Evolutionary conservation across 2,797 vertebrate genomes (phyloP).

Genomic region (Potorous gilbertii): DNA sequence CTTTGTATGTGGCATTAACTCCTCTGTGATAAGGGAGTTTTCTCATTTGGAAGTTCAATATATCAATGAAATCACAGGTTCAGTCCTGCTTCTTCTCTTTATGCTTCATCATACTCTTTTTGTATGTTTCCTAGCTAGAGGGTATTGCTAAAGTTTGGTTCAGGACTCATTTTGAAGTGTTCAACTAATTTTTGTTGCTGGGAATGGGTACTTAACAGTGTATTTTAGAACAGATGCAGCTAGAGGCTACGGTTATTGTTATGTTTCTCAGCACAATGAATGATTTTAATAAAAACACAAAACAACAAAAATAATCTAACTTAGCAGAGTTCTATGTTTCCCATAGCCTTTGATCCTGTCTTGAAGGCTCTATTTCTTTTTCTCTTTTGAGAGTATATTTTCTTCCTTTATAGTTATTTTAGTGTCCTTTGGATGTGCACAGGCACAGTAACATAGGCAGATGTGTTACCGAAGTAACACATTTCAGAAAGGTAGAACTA

Average conservation of each 20-base stretch:
- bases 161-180: background rate
- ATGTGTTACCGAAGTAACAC: background rate
- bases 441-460: background rate
- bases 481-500: slow-evolving; percentile 15
- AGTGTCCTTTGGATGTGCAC: background rate
- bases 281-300: background rate
- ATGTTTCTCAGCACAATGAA: background rate
- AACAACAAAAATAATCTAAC: background rate
- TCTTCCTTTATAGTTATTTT: background rate
- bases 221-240: background rate
- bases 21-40: background rate
- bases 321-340: background rate
- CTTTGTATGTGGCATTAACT: background rate
- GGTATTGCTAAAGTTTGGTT: background rate
- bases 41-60: background rate
- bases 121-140: background rate
- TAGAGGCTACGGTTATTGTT: background rate
- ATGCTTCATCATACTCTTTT: background rate
- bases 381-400: slow-evolving; percentile 4
- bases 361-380: background rate
- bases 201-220: background rate
- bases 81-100: background rate
- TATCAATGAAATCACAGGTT: background rate
- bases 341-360: background rate
- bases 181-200: background rate